These are phyloP conservation scores for Siniperca scherzeri DNA, from an alignment of 2,797 vertebrate genomes.

Conservation along the genomic window DNA sequence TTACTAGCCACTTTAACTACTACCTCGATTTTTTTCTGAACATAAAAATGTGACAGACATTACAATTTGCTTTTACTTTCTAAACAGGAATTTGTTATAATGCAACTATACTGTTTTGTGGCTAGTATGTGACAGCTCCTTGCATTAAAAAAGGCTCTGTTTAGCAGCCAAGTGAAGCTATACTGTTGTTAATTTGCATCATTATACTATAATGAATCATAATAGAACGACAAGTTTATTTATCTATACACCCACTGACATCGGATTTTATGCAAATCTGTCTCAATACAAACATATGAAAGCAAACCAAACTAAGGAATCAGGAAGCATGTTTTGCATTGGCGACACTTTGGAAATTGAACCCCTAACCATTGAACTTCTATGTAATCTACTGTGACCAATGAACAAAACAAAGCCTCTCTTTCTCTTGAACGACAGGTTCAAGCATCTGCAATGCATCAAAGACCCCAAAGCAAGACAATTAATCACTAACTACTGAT, in stretches of 20 bases:
- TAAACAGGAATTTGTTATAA: not conserved
- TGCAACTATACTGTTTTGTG: conserved; percentile 7
- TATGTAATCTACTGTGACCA: not conserved
- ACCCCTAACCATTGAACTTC: not conserved
- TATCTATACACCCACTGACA: not conserved
- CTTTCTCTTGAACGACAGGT: not conserved
- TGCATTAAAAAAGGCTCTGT: not conserved
- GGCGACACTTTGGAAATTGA: not conserved
- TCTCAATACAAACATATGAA: not conserved
- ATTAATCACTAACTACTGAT: not conserved
- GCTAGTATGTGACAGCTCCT: not conserved
- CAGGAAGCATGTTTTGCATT: not conserved
- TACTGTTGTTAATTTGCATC: conserved; percentile 1
- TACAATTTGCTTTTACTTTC: not conserved
- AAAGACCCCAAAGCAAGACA: not conserved
- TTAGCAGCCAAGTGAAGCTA: not conserved
- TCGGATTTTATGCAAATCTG: not conserved
- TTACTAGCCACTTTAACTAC: conserved; percentile 26
- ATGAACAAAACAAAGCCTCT: not conserved
- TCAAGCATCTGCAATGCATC: not conserved
- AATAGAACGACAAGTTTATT: not conserved
- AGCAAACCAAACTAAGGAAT: not conserved
- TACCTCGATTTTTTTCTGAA: conserved; percentile 10
- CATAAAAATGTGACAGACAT: conserved; percentile 14
- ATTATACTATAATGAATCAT: conserved; percentile 1